Percentiles rank a stretch among this genome's conserved stretches.
Evolutionary conservation across 2,888 invertebrate species (phyloP).

Genomic region (Hoplodrina ambigua): DNA sequence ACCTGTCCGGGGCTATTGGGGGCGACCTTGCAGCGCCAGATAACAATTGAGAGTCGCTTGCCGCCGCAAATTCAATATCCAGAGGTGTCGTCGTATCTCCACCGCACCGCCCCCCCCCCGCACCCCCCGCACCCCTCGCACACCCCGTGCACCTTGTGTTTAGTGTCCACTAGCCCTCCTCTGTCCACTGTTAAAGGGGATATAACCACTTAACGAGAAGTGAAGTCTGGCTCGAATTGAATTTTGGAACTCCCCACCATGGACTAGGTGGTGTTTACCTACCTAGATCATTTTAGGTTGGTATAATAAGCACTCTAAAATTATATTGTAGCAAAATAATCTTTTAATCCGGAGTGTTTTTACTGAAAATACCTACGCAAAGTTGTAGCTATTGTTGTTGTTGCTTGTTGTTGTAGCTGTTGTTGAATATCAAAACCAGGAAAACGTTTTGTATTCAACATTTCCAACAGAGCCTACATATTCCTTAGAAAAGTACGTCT

Average conservation of each 20-base stretch:
- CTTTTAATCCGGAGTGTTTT: neutral
- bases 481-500: constrained; percentile 5
- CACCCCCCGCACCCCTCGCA: constrained; percentile 51
- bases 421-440: constrained; percentile 2
- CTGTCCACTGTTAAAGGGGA: constrained; percentile 81
- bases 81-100: constrained; percentile 82
- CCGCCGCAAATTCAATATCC: constrained; percentile 89
- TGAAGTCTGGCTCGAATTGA: constrained; percentile 87
- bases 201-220: constrained; percentile 89
- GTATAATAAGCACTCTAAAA: neutral
- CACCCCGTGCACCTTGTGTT: constrained; percentile 78
- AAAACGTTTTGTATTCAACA: constrained; percentile 2
- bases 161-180: constrained; percentile 82
- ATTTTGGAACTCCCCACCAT: constrained; percentile 78
- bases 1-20: constrained; percentile 81
- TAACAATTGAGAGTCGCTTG: constrained; percentile 87
- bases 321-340: constrained; percentile 19
- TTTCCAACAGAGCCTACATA: neutral
- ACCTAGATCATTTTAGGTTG: constrained; percentile 59
- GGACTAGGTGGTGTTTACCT: constrained; percentile 57
- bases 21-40: constrained; percentile 88
- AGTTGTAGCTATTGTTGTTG: no score
- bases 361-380: neutral
- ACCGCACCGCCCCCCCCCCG: constrained; percentile 51
- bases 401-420: no score